Percentiles rank a stretch among this genome's conserved stretches.
These are phyloP conservation scores for Anadara kagoshimensis DNA, from an alignment of 1,140 invertebrate species.

Conservation along the genomic window DNA sequence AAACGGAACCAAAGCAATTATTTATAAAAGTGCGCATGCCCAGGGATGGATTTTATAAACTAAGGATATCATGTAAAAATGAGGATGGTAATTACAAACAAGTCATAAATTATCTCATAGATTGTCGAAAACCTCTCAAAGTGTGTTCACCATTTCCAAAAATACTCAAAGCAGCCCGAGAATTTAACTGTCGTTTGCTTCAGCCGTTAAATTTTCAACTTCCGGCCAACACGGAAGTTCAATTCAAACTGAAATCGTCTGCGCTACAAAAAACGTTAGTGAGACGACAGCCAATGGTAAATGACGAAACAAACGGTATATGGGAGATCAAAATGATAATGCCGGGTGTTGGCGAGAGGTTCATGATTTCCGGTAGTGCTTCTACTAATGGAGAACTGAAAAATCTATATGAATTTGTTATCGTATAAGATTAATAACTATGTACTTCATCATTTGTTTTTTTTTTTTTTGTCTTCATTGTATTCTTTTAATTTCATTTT, in stretches of 20 bases:
- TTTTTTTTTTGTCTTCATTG: too few relatives aligned
- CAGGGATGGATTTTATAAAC: slow-evolving; percentile 10
- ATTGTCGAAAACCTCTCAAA: background rate
- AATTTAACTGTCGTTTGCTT: slow-evolving; percentile 2
- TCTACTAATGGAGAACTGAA: too few relatives aligned
- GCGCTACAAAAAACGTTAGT: background rate
- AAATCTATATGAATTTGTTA: too few relatives aligned
- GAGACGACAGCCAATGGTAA: background rate
- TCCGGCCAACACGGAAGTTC: background rate
- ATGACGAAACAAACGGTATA: background rate
- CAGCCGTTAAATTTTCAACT: background rate
- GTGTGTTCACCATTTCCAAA: background rate
- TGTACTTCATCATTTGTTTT: too few relatives aligned
- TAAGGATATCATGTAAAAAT: background rate
- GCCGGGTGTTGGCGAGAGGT: background rate
- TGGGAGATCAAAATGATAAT: slow-evolving; percentile 14
- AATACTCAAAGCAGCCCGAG: background rate
- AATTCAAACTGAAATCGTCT: slow-evolving; percentile 4
- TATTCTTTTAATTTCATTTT: too few relatives aligned
- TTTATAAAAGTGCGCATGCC: background rate
- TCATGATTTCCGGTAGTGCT: too few relatives aligned
- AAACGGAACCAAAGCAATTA: background rate
- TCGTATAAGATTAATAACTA: too few relatives aligned
- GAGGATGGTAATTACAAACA: slow-evolving; percentile 9
- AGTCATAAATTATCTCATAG: slow-evolving; percentile 1